Percentiles rank a stretch among this genome's conserved stretches.
Evolutionary conservation across 2,113 vertebrate genomes (phyloP).

Genomic region (Ammodramus savannarum): DNA sequence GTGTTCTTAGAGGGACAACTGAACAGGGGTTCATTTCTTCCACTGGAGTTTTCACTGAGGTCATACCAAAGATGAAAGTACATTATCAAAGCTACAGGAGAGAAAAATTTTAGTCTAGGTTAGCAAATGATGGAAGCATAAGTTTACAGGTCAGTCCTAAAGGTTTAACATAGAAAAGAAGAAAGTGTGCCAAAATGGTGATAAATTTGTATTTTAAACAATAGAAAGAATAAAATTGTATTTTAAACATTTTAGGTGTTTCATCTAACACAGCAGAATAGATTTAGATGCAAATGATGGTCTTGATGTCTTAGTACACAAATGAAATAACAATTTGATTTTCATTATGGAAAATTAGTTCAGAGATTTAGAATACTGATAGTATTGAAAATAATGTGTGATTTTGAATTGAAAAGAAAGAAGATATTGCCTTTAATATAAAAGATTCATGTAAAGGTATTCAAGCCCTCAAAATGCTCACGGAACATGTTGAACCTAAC

Average conservation of each 20-base stretch:
- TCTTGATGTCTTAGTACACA: neutral
- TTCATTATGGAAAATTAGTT: neutral
- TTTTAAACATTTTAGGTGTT: neutral
- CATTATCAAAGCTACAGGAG: neutral
- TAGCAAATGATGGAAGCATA: neutral
- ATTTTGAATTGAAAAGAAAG: neutral
- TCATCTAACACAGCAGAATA: neutral
- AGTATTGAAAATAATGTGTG: neutral
- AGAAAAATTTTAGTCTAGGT: neutral
- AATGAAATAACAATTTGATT: neutral
- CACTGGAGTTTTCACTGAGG: neutral
- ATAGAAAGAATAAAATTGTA: neutral
- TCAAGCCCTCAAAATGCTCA: neutral
- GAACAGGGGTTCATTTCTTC: neutral
- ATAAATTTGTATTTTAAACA: neutral
- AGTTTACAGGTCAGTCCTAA: neutral
- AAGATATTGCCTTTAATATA: neutral
- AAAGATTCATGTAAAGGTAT: neutral
- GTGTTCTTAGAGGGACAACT: neutral
- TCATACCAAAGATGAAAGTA: neutral
- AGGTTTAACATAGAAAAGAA: neutral
- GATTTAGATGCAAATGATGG: neutral
- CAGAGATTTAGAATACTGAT: neutral
- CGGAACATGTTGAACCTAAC: neutral
- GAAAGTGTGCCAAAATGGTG: neutral